Base-by-base conservation (phyloP, 2,113 vertebrate genomes). In the Petromus typicus region DNA sequence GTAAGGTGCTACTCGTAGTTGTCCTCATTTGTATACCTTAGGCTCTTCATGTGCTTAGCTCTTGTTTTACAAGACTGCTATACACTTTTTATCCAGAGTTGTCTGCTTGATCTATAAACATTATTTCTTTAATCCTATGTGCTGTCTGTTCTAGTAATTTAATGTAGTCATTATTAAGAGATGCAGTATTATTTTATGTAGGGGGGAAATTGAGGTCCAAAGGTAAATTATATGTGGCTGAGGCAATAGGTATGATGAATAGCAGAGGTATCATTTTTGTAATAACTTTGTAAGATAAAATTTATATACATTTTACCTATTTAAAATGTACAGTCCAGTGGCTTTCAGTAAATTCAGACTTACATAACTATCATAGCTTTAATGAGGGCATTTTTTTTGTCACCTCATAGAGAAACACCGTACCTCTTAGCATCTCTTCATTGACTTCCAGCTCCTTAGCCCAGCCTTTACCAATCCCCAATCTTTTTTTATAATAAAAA, bases 311-410 rank as follows among this genome's bases (percentile, higher is more conserved):
- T 5, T 79, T 92, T 45, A 75, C 43, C 61, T 37, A 43, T 79
- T 95, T 90, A 93, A 90, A 94, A 11, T 71, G 1, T 92, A 71
- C 32, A 75, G 3, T 67, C 87, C 4, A 69, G 0, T 94, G 57
- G 12, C 14, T 80, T 94, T 93, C 78, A 84, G 30, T 89, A 11
- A 43, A 80, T 76, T 96, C 10, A 79, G 34, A 64, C 12, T 90
- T 88, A 9, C 7, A 91, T 54, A 92, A 61, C 40, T 18, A 76
- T 86, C n/a, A 81, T 63, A 81, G 34, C 83, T 13, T 93, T 71
- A 95, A 91, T 79, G 73, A 87, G 54, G 80, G 73, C 32, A 93
- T 80, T 91, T 84, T 91, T 84, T 93, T 51, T 45, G 32, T 90
- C 13, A 92, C 20, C 12, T 8, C 10, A 7, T 14, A 78, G 86